Conservation (phyloP, 1,140 invertebrate species). For the Reticulitermes speratus region DNA sequence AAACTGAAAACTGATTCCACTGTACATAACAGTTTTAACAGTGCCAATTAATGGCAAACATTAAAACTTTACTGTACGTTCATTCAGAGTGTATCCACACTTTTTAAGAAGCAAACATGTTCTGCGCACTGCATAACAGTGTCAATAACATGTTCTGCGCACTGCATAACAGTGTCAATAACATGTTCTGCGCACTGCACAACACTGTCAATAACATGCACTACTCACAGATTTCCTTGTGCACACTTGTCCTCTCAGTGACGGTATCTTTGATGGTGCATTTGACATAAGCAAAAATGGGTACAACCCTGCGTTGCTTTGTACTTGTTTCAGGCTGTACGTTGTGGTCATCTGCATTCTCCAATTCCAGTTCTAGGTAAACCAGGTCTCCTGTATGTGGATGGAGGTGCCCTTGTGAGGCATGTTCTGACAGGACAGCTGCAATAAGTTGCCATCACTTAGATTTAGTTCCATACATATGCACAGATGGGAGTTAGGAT, state of each 20-base stretch:
- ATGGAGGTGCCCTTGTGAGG: not conserved
- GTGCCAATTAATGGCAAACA: too few species aligned
- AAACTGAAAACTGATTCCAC: too few species aligned
- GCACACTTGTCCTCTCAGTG: not conserved
- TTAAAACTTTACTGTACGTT: too few species aligned
- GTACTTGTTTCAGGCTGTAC: not conserved
- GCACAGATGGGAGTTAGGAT: too few species aligned
- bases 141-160: not conserved
- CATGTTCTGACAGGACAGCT: not conserved
- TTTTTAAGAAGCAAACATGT: too few species aligned
- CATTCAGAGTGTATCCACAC: too few species aligned
- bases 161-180: too few species aligned
- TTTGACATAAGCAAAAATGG: not conserved
- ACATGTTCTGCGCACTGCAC: too few species aligned
- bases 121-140: too few species aligned
- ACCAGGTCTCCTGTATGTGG: not conserved
- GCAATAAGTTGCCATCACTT: not conserved
- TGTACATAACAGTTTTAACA: too few species aligned
- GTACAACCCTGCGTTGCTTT: conserved; percentile 4
- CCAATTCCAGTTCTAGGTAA: not conserved
- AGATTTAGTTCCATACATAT: not conserved
- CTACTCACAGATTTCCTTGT: conserved; percentile 9
- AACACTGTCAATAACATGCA: not conserved
- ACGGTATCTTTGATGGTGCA: not conserved
- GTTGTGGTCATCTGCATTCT: not conserved